Base-by-base conservation (phyloP, 2,888 invertebrate genomes). In the Didymodactylos carnosus region DNA sequence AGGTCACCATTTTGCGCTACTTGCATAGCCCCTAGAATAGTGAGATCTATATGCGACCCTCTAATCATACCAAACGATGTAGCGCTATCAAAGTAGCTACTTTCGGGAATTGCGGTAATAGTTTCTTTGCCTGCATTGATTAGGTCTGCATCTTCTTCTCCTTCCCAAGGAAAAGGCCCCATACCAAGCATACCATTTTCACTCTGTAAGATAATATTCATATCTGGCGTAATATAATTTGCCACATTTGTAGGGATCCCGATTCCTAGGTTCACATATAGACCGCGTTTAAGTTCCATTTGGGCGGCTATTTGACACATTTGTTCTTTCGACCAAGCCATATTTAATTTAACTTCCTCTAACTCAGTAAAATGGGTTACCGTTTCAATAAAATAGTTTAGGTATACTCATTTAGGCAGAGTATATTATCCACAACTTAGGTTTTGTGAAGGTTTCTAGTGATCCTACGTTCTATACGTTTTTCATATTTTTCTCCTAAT, bases 91-190 rank as follows among this genome's bases (percentile, higher is more conserved):
- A 98, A 97, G 83, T 87, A 95, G 0, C 94, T 89, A 16, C 93
- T 90, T 80, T 91, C 92, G 40, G 91, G 90, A 4, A 93, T 81
- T 43, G 91, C 88, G 0, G 95, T 97, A 10, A 97, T 94, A 10
- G 95, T 94, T 86, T 99, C 94, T 83, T 98, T 98, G 76, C 97
- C 97, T 71, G 98, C 98, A 84, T 98, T 98, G 74, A 98, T 95
- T 74, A 98, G 86, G 84, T 98, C 98, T 0, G 97, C 87, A 84
- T 98, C 97, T 76, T 89, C 85, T 79, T 91, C 89, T 13, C 81
- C 84, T 75, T 84, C 82, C 14, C 78, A 77, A 1, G 97, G 97
- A 82, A 91, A 94, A 0, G 94, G 92, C 3, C 97, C 97, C 78
- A 98, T 85, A 19, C 98, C 98, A 76, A 98, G 86, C 78, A 98